A percentile compares a stretch with the other conserved stretches of the same genome.
Evolutionary conservation across 35 echinoderm and acorn worm species (phyloP).

Genomic region (Lytechinus variegatus): DNA sequence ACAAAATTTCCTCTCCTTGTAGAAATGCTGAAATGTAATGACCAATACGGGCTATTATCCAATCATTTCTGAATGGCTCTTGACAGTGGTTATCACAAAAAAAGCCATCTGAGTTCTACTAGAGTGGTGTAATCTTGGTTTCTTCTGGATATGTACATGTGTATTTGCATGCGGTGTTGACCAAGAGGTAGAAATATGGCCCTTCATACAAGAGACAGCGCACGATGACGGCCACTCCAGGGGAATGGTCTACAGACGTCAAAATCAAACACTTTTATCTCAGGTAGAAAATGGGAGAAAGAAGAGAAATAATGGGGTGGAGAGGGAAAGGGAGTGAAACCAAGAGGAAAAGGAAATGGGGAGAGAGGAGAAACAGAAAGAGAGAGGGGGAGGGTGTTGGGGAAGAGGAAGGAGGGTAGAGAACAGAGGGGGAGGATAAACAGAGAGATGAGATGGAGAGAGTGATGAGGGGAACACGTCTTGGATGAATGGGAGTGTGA

Average conservation of each 20-base stretch:
- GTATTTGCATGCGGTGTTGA: conserved; percentile 24
- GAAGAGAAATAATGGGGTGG: background rate
- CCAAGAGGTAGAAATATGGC: background rate
- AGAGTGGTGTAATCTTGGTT: background rate
- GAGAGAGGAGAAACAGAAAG: background rate
- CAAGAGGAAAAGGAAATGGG: background rate
- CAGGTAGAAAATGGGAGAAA: background rate
- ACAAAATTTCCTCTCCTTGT: background rate
- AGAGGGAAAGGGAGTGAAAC: background rate
- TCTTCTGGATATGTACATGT: conserved; percentile 14
- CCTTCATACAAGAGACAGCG: background rate
- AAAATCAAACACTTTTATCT: conserved; percentile 37
- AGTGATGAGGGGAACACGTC: background rate
- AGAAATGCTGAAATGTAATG: background rate
- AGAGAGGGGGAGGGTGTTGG: background rate
- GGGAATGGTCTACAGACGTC: background rate
- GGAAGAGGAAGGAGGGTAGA: background rate
- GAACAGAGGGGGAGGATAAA: background rate
- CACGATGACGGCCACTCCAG: background rate
- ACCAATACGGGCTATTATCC: background rate
- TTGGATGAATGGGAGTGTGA: background rate
- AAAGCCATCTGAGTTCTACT: background rate
- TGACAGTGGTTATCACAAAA: background rate
- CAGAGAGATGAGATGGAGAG: background rate
- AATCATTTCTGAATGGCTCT: background rate